Evolutionary conservation across 2,888 invertebrate species (phyloP), one percentile per base, ranked within the genome.

Genomic region (Hirudinaria manillensis): DNA sequence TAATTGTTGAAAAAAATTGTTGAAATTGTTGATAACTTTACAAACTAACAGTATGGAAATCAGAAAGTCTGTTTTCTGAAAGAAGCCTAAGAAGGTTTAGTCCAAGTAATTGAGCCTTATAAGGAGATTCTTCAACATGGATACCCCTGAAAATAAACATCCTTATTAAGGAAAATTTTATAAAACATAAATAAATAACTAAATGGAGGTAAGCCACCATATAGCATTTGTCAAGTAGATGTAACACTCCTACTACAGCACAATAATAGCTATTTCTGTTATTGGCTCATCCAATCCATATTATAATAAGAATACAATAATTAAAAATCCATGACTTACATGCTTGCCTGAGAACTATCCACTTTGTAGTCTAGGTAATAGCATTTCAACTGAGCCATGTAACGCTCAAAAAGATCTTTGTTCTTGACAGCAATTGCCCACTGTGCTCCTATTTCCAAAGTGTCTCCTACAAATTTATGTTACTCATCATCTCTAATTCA

Each of bases 381-480:
- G 84, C 93, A 93, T 86, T 98, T 97, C 68, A 99, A 87, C 86
- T 98, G 97, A 16, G 97, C 93, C 90, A 99, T 95, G 83, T 94
- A 97, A 82, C 97, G 89, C 84, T 99, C 97, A 86, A 98, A 99
- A 0, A 94, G 91, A 78, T 93, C 93, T 79, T 97, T 93, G 87
- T 99, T 94, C 84, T 93, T 91, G 32, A 89, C 90, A 2, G 92
- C 91, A 77, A 98, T 94, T 80, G 96, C 94, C 90, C 94, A 94
- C 85, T 95, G 93, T 2, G 94, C 96, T 68, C 95, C 95, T 80
- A 97, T 93, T 89, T 99, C 98, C 74, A 98, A 87, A 76, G 94
- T 90, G 86, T 96, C 94, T 80, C 90, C 89, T 89, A 81, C 70
- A 34, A 21, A 45, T 6, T 68, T 68, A 66, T 51, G 4, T 34